Percentiles rank a stretch among this genome's conserved stretches.
phyloP scores from a whole-genome alignment of 1,140 invertebrate species.

The Drosophila oshimai region DNA sequence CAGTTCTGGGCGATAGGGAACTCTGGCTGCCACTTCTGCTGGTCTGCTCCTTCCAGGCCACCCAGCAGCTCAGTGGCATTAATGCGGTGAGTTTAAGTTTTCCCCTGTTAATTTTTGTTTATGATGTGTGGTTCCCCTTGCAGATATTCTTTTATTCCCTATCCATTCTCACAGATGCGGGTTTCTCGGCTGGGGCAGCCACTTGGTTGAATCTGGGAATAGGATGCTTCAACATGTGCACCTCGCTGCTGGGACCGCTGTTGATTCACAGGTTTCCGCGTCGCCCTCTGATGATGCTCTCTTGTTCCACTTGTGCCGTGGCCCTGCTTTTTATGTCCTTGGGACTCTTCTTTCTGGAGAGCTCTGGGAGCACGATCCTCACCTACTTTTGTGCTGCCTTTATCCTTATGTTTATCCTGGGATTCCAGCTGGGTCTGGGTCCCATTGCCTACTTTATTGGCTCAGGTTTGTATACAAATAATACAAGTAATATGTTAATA shows the following conservation, averaged over 20 bases:
- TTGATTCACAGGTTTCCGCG: constrained; percentile 85
- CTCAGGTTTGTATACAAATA: constrained; percentile 35
- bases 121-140: neutral
- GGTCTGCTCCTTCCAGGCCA: constrained; percentile 88
- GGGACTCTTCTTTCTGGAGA: constrained; percentile 85
- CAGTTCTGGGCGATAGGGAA: constrained; percentile 84
- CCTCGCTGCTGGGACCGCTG: constrained; percentile 85
- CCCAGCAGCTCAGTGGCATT: constrained; percentile 93
- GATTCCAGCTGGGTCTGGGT: constrained; percentile 91
- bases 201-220: constrained; percentile 87
- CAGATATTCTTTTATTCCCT: constrained; percentile 91
- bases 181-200: constrained; percentile 83
- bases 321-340: constrained; percentile 84
- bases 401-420: constrained; percentile 88
- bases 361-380: constrained; percentile 84
- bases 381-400: constrained; percentile 85
- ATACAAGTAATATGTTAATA: no score
- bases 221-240: constrained; percentile 86
- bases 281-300: constrained; percentile 84
- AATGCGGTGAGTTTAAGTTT: constrained; percentile 86
- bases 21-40: constrained; percentile 88
- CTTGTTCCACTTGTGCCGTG: constrained; percentile 83
- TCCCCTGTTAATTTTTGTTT: no score
- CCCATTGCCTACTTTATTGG: constrained; percentile 94
- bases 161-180: constrained; percentile 86